Evolutionary conservation across 2,797 vertebrate genomes (phyloP).

Genomic region (Bradypus variegatus): DNA sequence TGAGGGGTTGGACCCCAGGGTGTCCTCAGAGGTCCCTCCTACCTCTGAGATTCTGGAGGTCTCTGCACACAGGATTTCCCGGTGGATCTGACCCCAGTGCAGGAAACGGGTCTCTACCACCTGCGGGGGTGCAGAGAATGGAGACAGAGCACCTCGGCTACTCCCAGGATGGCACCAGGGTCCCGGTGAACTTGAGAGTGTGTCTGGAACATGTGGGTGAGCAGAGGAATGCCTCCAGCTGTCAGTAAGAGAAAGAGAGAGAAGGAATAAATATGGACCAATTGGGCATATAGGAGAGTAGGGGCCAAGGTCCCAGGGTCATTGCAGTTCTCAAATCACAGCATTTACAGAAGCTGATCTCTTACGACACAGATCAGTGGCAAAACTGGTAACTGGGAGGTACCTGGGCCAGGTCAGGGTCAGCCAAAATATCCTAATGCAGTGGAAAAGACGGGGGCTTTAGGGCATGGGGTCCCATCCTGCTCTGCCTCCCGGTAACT

Average conservation of each 20-base stretch:
- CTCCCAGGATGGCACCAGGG: background rate
- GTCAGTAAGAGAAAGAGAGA: background rate
- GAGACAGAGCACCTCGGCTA: background rate
- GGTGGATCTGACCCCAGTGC: background rate
- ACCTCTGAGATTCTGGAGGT: background rate
- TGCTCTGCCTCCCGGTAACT: background rate
- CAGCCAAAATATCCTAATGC: background rate
- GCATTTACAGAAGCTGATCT: background rate
- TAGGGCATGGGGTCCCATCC: fast-evolving
- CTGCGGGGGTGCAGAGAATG: background rate
- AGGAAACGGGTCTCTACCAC: fast-evolving
- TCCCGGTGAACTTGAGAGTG: fast-evolving
- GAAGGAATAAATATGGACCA: background rate
- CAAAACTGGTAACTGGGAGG: background rate
- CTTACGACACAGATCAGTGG: background rate
- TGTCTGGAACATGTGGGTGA: background rate
- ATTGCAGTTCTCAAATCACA: background rate
- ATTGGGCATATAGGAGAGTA: fast-evolving
- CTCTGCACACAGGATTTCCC: background rate
- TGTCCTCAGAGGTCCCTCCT: background rate
- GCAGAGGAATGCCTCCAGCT: background rate
- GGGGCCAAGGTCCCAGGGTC: background rate
- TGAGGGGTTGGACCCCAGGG: background rate
- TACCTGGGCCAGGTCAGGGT: background rate
- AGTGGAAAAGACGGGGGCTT: fast-evolving